A percentile compares a stretch with the other conserved stretches of the same genome.
phyloP scores from a whole-genome alignment of 2,113 vertebrate genomes.

The Pao palembangensis region DNA sequence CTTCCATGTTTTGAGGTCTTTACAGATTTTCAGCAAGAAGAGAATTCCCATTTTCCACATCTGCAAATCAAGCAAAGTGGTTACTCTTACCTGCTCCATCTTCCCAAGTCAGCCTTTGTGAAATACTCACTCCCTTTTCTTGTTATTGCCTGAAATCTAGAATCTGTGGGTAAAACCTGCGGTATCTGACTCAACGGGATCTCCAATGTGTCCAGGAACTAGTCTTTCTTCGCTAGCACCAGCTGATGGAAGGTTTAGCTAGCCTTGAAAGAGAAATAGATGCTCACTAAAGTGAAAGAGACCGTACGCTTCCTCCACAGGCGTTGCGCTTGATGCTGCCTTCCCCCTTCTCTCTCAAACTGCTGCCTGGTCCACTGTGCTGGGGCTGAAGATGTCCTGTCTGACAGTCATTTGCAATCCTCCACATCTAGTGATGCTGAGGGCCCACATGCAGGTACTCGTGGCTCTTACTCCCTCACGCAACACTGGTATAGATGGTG shows the following conservation, averaged over 20 bases:
- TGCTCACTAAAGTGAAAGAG: conserved; percentile 90
- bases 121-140: conserved; percentile 92
- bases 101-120: conserved; percentile 83
- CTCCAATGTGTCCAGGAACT: conserved; percentile 88
- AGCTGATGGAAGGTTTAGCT: conserved; percentile 88
- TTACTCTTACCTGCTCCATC: conserved; percentile 90
- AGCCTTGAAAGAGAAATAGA: conserved; percentile 81
- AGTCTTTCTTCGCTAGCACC: conserved; percentile 94
- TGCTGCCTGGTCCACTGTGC: conserved; percentile 96
- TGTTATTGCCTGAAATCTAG: conserved; percentile 90
- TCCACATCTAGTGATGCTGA: conserved; percentile 84
- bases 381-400: conserved; percentile 89
- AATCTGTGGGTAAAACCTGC: conserved; percentile 81
- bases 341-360: conserved; percentile 87
- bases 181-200: conserved; percentile 88
- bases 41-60: conserved; percentile 86
- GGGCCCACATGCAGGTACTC: conserved; percentile 79
- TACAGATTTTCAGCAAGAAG: conserved; percentile 88
- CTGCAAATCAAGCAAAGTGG: conserved; percentile 95
- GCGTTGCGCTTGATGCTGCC: conserved; percentile 90
- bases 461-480: conserved; percentile 53
- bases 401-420: conserved; percentile 88
- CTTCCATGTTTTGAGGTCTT: conserved; percentile 86
- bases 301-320: conserved; percentile 87
- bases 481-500: conserved; percentile 50